Percentiles rank a stretch among this genome's conserved stretches.
Evolutionary conservation across 23 tunicate species (phyloP).

Genomic region (Trididemnum clinides): DNA sequence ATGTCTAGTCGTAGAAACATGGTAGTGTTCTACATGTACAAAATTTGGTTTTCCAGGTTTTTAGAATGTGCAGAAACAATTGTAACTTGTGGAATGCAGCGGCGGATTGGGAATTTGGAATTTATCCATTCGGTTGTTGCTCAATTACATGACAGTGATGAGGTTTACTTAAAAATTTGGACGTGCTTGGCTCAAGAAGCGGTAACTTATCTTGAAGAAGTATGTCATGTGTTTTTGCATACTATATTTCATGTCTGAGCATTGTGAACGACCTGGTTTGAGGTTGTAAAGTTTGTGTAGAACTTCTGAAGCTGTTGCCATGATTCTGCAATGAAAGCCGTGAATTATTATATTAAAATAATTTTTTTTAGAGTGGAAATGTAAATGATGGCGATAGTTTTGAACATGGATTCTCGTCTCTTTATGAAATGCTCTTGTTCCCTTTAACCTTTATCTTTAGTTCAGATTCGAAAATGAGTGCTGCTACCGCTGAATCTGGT

Average conservation of each 20-base stretch:
- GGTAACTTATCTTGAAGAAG: background rate
- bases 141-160: background rate
- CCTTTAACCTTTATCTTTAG: constrained; percentile 9
- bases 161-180: constrained; percentile 37
- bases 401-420: constrained; percentile 62
- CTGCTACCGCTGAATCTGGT: background rate
- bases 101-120: constrained; percentile 40
- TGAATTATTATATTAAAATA: too few relatives aligned
- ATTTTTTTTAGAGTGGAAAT: constrained; percentile 28
- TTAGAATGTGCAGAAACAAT: constrained; percentile 41
- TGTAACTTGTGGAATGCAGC: constrained; percentile 54
- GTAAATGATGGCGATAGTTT: constrained; percentile 78
- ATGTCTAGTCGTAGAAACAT: too few relatives aligned
- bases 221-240: background rate
- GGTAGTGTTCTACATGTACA: too few relatives aligned
- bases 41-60: constrained; percentile 14
- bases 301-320: too few relatives aligned
- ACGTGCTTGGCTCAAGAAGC: background rate
- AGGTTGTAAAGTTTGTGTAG: too few relatives aligned
- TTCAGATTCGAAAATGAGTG: background rate
- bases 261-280: too few relatives aligned
- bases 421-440: constrained; percentile 44
- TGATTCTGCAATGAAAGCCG: too few relatives aligned
- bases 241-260: too few relatives aligned
- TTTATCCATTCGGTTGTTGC: constrained; percentile 38